Percentiles rank a stretch among this genome's conserved stretches.
Conservation (phyloP, 1,140 invertebrate species). For the Caenorhabditis inopinata region DNA sequence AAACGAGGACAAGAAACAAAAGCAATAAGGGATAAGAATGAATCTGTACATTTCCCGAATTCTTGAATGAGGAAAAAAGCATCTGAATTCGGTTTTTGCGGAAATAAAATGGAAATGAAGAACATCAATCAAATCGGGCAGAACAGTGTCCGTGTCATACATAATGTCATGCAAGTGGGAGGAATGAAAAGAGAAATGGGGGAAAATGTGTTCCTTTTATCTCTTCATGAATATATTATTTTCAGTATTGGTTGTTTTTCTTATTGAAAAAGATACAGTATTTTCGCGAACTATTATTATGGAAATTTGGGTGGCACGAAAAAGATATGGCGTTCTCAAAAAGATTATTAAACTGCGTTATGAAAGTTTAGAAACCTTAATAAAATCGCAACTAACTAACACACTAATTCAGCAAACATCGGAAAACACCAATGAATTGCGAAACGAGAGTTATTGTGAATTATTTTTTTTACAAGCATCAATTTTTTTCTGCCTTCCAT, state of each 20-base stretch:
- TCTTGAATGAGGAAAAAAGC: not conserved
- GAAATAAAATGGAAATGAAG: not conserved
- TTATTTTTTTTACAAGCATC: too few species aligned
- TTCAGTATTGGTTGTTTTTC: not conserved
- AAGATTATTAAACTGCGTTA: too few species aligned
- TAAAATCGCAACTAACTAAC: too few species aligned
- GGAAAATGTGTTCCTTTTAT: not conserved
- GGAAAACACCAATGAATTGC: too few species aligned
- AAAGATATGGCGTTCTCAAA: too few species aligned
- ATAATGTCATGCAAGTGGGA: slow-evolving; percentile 11
- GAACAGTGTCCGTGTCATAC: slow-evolving; percentile 6
- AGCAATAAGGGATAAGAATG: too few species aligned
- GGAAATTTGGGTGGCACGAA: too few species aligned
- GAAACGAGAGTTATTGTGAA: too few species aligned
- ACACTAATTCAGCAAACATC: too few species aligned
- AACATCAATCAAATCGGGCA: slow-evolving; percentile 1
- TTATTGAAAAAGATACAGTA: not conserved
- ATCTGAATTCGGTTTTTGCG: not conserved
- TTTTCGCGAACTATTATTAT: not conserved
- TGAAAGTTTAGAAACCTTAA: too few species aligned
- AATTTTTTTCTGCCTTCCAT: too few species aligned
- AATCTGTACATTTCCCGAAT: not conserved
- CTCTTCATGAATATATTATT: not conserved
- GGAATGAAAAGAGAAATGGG: not conserved
- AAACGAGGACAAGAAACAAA: not conserved